phyloP scores from a whole-genome alignment of 2,113 vertebrate genomes.

The Carassius carassius region DNA sequence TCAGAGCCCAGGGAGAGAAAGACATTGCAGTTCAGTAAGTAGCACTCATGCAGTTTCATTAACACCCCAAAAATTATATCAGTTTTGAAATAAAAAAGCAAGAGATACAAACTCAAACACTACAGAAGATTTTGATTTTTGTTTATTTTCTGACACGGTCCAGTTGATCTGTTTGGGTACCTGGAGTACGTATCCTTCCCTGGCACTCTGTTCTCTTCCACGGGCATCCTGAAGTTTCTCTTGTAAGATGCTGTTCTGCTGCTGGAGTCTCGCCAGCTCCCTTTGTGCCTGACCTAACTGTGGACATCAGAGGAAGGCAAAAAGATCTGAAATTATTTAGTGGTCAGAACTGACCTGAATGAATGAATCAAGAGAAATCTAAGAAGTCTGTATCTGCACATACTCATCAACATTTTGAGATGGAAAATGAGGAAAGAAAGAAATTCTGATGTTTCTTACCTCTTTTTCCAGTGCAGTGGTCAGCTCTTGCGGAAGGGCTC shows the following conservation, averaged over 20 bases:
- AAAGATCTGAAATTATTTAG: not conserved
- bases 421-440: not conserved
- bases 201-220: conserved; percentile 87
- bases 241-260: conserved; percentile 90
- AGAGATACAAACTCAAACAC: conserved; percentile 16
- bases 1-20: conserved; percentile 89
- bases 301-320: conserved; percentile 10
- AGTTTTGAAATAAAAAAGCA: conserved; percentile 22
- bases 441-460: conserved; percentile 69
- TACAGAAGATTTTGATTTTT: conserved; percentile 15
- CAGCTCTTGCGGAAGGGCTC: conserved; percentile 79
- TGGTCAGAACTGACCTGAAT: not conserved
- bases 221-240: conserved; percentile 90
- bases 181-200: conserved; percentile 95
- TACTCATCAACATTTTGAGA: not conserved
- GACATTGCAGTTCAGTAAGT: conserved; percentile 85
- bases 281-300: conserved; percentile 92
- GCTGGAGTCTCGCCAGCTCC: conserved; percentile 87
- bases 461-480: conserved; percentile 89
- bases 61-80: conserved; percentile 66
- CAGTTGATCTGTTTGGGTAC: conserved; percentile 63
- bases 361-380: not conserved
- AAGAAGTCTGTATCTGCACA: not conserved
- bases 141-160: not conserved
- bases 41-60: conserved; percentile 79